Base-by-base conservation (phyloP, 2,888 invertebrate species). In the Hyposoter didymator region DNA sequence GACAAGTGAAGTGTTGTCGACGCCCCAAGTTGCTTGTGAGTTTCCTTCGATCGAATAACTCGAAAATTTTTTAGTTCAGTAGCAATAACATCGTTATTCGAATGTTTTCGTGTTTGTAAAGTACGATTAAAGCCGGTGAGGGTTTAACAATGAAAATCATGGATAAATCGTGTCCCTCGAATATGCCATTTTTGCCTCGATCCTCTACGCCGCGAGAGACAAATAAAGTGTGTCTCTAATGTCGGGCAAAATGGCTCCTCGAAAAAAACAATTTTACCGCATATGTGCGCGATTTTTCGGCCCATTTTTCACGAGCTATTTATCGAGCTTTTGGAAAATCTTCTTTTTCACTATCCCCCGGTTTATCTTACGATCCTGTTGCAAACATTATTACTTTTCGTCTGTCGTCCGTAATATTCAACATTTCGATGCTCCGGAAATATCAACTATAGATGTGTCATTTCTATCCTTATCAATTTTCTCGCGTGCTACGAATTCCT, bases 21-120 rank as follows among this genome's bases (percentile, higher is more conserved):
- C 92, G 92, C 92, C 92, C 92, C 92, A 92, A 80, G 91, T 92
- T 92, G 88, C 89, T 91, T 84, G 92, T 92, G 92, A 92, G 91
- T 92, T 87, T 90, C 82, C 66, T 88, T 89, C 84, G 83, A 87
- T 90, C 88, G 87, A 89, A 89, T 70, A 47, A 10, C 32, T 70
- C 1, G 3, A 6, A 35, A 72, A 28, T 10, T 12, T 72, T 5
- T 12, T 35, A n/a, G 32, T 49, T 49, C 32, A 72, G 10, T 39
- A 35, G 14, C 7, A 35, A 35, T 35, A 47, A 1, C 35, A n/a
- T 49, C 10, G 47, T 69, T 69, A 32, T 47, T 47, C 47, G 17
- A 45, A 69, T 47, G 45, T 28, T 69, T 6, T 14, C 45, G 69
- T 47, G 69, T 69, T 39, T 4, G 12, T 52, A 39, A 59, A 12